These are phyloP conservation scores for Verasper variegatus DNA, from an alignment of 2,113 vertebrate species.

Conservation along the genomic window DNA sequence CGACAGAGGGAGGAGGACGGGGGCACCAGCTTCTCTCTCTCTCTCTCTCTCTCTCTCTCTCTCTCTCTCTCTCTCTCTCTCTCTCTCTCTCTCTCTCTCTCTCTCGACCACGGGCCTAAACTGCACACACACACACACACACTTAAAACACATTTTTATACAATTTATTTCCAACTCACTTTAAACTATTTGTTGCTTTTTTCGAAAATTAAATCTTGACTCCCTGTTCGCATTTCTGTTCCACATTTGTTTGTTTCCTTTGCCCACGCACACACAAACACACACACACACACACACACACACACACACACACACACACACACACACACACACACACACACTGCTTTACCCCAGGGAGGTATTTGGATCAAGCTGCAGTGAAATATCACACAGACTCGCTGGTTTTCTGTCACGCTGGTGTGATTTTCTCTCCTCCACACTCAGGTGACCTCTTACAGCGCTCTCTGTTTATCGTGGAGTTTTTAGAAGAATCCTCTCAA, in stretches of 20 bases:
- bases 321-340: slow-evolving; percentile 18
- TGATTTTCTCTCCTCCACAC: background rate
- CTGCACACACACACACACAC: slow-evolving; percentile 16
- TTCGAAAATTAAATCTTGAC: background rate
- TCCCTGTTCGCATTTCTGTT: too few relatives aligned
- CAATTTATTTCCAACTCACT: background rate
- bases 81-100: slow-evolving; percentile 11
- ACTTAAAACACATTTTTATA: background rate
- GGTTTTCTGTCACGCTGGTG: slow-evolving; percentile 60
- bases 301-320: background rate
- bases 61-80: background rate
- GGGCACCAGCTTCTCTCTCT: slow-evolving; percentile 40
- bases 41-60: slow-evolving; percentile 9
- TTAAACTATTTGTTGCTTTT: background rate
- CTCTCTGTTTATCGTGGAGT: background rate
- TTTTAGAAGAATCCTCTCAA: background rate
- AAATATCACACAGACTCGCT: slow-evolving; percentile 74
- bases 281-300: background rate
- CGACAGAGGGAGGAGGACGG: slow-evolving; percentile 49
- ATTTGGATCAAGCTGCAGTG: slow-evolving; percentile 55
- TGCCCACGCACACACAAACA: background rate
- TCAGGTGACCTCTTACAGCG: background rate
- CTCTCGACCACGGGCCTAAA: too few relatives aligned
- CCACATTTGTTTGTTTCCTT: background rate
- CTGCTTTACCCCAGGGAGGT: slow-evolving; percentile 43